Evolutionary conservation across 2,888 invertebrate genomes (phyloP).

Genomic region (Acleris sparsana): DNA sequence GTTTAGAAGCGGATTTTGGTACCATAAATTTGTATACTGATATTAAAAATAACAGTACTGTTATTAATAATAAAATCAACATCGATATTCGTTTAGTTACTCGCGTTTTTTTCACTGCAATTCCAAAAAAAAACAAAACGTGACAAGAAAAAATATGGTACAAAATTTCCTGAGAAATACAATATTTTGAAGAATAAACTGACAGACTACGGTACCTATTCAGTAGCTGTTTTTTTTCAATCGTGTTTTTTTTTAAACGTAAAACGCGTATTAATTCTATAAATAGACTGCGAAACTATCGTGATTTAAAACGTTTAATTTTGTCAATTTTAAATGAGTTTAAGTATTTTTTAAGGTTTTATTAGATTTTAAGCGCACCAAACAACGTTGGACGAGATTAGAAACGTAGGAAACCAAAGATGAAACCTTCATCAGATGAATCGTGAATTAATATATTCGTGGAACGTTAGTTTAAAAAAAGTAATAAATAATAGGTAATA

Average conservation of each 20-base stretch:
- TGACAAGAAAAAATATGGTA: too few species aligned
- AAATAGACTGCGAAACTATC: conserved; percentile 23
- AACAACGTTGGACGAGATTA: conserved; percentile 70
- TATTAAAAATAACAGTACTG: too few species aligned
- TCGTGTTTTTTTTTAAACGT: conserved; percentile 10
- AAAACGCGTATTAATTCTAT: conserved; percentile 24
- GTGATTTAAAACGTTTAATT: conserved; percentile 23
- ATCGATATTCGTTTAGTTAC: too few species aligned
- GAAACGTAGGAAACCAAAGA: conserved; percentile 74
- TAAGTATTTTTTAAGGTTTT: conserved; percentile 26
- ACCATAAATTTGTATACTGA: too few species aligned
- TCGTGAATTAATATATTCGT: conserved; percentile 68
- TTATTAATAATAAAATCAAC: too few species aligned
- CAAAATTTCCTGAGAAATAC: too few species aligned
- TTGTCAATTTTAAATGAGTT: conserved; percentile 24
- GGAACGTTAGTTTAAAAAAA: conserved; percentile 47
- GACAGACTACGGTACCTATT: too few species aligned
- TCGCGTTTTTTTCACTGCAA: too few species aligned
- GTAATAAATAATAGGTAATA: conserved; percentile 46
- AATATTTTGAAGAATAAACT: too few species aligned
- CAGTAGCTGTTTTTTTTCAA: neutral
- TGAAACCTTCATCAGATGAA: conserved; percentile 81
- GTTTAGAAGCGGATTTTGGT: neutral
- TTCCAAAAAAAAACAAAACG: too few species aligned
- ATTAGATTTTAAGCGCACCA: conserved; percentile 59